Evolutionary conservation across 23 tunicate species (phyloP).

Genomic region (Phallusia fumigata): DNA sequence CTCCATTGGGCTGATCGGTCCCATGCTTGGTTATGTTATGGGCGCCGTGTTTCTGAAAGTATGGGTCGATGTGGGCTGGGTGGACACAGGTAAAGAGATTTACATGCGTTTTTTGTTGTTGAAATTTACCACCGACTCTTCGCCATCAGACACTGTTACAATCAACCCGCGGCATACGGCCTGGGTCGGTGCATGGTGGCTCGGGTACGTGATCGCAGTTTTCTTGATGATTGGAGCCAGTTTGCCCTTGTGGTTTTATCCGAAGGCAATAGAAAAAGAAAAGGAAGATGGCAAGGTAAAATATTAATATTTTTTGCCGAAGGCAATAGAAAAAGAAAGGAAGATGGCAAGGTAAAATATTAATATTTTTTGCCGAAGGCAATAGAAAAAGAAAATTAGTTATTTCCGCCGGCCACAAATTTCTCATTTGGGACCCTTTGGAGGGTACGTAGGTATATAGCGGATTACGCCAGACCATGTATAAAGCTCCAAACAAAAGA

Average conservation of each 20-base stretch:
- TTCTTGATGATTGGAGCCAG: slow-evolving; percentile 18
- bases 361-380: too few species aligned
- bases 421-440: too few species aligned
- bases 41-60: slow-evolving; percentile 43
- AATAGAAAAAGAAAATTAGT: too few species aligned
- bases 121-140: too few species aligned
- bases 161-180: slow-evolving; percentile 53
- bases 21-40: slow-evolving; percentile 46
- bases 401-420: too few species aligned
- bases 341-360: background rate
- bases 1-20: slow-evolving; percentile 66
- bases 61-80: slow-evolving; percentile 79
- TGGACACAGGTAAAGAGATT: slow-evolving; percentile 24
- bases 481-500: too few species aligned
- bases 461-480: too few species aligned
- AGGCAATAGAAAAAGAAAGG: background rate
- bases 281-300: slow-evolving; percentile 2
- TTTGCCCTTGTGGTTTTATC: slow-evolving; percentile 75
- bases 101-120: background rate
- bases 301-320: too few species aligned
- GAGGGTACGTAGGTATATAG: too few species aligned
- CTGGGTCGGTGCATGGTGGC: slow-evolving; percentile 98
- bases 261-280: slow-evolving; percentile 39
- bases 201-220: slow-evolving; percentile 44
- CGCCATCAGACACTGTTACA: slow-evolving; percentile 25